Evolutionary conservation across 2,888 invertebrate species (phyloP).

Genomic region (Tetramorium bicarinatum): DNA sequence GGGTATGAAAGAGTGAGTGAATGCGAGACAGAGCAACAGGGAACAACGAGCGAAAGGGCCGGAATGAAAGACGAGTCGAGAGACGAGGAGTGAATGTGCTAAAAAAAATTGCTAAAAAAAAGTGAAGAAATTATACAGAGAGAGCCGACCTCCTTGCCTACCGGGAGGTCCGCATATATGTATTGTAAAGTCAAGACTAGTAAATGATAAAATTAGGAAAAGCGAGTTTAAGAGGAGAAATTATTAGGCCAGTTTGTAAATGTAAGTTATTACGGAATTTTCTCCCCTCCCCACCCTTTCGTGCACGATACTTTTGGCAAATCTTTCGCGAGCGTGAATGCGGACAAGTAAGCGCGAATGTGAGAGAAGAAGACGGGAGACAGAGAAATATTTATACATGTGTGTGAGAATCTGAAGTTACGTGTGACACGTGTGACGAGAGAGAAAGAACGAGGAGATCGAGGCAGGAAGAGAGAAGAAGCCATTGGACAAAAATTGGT

Average conservation of each 20-base stretch:
- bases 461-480: conserved; percentile 25
- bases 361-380: conserved; percentile 64
- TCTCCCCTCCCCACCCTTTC: conserved; percentile 71
- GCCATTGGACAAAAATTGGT: conserved; percentile 57
- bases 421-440: conserved; percentile 62
- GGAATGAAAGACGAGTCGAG: conserved; percentile 38
- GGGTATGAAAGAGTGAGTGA: conserved; percentile 64
- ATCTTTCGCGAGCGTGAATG: conserved; percentile 74
- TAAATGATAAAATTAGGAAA: conserved; percentile 84
- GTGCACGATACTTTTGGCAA: conserved; percentile 77
- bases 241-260: conserved; percentile 80
- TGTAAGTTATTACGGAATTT: conserved; percentile 73
- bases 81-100: conserved; percentile 68
- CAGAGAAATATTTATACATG: conserved; percentile 53
- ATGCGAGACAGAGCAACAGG: conserved; percentile 56
- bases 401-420: conserved; percentile 44
- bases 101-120: conserved; percentile 78
- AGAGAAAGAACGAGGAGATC: conserved; percentile 58
- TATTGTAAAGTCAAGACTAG: conserved; percentile 85
- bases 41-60: conserved; percentile 69
- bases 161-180: conserved; percentile 86
- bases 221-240: conserved; percentile 78
- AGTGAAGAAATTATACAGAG: conserved; percentile 85
- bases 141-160: conserved; percentile 86
- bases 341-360: conserved; percentile 60